Conservation (phyloP, 2,113 vertebrate genomes). For the Ailurus styani region DNA sequence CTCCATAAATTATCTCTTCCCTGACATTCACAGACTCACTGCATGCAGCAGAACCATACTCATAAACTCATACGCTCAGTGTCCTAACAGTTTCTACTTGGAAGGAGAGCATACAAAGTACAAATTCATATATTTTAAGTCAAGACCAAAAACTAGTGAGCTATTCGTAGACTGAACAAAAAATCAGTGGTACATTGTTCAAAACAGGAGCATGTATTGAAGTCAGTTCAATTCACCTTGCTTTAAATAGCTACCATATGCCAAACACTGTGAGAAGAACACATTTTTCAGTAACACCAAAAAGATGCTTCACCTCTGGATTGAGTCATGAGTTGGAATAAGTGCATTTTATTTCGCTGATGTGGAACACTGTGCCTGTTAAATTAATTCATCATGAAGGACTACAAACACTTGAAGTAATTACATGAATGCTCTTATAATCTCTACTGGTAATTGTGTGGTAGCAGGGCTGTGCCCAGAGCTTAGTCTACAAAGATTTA, state of each 20-base stretch:
- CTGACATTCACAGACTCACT: not conserved
- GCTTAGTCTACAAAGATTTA: not conserved
- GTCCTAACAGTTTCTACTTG: not conserved
- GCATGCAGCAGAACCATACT: not conserved
- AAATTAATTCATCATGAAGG: conserved; percentile 32
- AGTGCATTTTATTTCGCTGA: not conserved
- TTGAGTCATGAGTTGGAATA: not conserved
- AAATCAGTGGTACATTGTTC: not conserved
- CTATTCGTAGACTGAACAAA: not conserved
- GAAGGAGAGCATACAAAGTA: not conserved
- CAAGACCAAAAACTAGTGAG: not conserved
- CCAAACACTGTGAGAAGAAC: not conserved
- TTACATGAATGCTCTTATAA: conserved; percentile 8
- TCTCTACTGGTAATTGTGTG: not conserved
- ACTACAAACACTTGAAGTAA: conserved; percentile 8
- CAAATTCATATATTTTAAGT: not conserved
- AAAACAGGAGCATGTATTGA: not conserved
- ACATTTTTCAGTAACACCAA: not conserved
- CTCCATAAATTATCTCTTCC: not conserved
- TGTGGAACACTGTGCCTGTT: not conserved
- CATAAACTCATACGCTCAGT: not conserved
- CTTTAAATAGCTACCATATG: not conserved
- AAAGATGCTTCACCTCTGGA: not conserved
- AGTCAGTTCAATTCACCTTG: not conserved
- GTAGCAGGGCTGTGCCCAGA: not conserved